phyloP scores from a whole-genome alignment of 2,888 invertebrate genomes.

The Nephrotoma flavescens region DNA sequence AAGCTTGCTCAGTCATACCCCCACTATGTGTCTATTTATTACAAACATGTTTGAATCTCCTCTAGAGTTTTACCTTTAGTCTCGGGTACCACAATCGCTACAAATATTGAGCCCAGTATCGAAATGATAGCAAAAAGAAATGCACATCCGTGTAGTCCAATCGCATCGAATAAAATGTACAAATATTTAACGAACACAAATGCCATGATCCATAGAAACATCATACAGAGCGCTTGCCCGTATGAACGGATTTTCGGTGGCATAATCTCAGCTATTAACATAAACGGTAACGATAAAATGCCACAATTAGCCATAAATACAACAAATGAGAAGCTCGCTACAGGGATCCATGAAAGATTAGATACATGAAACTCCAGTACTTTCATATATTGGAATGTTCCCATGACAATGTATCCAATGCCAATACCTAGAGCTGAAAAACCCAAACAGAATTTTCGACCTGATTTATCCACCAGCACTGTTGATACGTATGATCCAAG shows the following conservation, averaged over 20 bases:
- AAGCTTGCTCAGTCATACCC: too few species aligned
- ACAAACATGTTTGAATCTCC: not conserved
- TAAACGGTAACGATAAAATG: constrained; percentile 22
- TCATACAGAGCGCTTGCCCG: constrained; percentile 13
- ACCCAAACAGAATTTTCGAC: constrained; percentile 23
- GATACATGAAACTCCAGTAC: constrained; percentile 13
- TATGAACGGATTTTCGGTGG: constrained; percentile 13
- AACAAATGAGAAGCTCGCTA: constrained; percentile 21
- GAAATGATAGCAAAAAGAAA: constrained; percentile 21
- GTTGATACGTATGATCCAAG: constrained; percentile 22
- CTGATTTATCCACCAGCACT: constrained; percentile 22
- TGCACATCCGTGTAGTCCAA: constrained; percentile 23
- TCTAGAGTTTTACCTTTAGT: constrained; percentile 25
- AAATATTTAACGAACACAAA: constrained; percentile 21
- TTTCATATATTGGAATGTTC: constrained; percentile 18
- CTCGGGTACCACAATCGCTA: constrained; percentile 22
- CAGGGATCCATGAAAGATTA: constrained; percentile 21
- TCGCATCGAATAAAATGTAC: constrained; percentile 19
- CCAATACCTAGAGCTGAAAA: constrained; percentile 21
- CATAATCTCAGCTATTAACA: constrained; percentile 25
- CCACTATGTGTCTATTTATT: too few species aligned
- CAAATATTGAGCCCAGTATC: constrained; percentile 20
- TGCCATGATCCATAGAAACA: constrained; percentile 18
- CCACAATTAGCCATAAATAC: constrained; percentile 23
- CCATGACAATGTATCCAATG: constrained; percentile 20